These are phyloP conservation scores for Malurus melanocephalus DNA, from an alignment of 2,113 vertebrate genomes.

Conservation along the genomic window DNA sequence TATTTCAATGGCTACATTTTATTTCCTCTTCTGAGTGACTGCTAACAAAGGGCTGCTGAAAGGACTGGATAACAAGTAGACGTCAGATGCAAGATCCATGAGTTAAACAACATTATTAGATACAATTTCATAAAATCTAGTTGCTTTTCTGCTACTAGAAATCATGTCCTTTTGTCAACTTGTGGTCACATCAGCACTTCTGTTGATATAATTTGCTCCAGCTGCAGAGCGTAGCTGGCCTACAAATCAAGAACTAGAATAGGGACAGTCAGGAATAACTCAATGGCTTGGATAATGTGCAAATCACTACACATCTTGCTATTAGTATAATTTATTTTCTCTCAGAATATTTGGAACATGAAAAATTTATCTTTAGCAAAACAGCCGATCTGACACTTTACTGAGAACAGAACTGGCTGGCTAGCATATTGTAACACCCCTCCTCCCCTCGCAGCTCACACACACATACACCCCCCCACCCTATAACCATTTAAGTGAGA, in stretches of 20 bases:
- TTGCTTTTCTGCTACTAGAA: conserved; percentile 87
- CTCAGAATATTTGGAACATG: conserved; percentile 81
- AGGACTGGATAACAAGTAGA: conserved; percentile 86
- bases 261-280: conserved; percentile 87
- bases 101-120: conserved; percentile 89
- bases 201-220: conserved; percentile 89
- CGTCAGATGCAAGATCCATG: conserved; percentile 86
- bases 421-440: conserved; percentile 67
- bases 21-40: conserved; percentile 86
- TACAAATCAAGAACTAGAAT: conserved; percentile 87
- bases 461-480: conserved; percentile 16
- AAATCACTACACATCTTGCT: conserved; percentile 83
- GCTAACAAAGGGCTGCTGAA: conserved; percentile 85
- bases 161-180: conserved; percentile 90
- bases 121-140: conserved; percentile 88
- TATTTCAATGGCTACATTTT: conserved; percentile 87
- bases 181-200: conserved; percentile 89
- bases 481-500: conserved; percentile 66
- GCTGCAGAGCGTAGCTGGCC: conserved; percentile 85
- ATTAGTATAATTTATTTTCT: conserved; percentile 81
- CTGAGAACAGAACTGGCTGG: conserved; percentile 74
- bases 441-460: conserved; percentile 44
- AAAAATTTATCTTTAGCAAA: conserved; percentile 85
- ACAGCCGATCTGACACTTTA: conserved; percentile 78
- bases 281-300: conserved; percentile 86